Conservation (phyloP, 1,140 invertebrate genomes). For the Drosophila ananassae region DNA sequence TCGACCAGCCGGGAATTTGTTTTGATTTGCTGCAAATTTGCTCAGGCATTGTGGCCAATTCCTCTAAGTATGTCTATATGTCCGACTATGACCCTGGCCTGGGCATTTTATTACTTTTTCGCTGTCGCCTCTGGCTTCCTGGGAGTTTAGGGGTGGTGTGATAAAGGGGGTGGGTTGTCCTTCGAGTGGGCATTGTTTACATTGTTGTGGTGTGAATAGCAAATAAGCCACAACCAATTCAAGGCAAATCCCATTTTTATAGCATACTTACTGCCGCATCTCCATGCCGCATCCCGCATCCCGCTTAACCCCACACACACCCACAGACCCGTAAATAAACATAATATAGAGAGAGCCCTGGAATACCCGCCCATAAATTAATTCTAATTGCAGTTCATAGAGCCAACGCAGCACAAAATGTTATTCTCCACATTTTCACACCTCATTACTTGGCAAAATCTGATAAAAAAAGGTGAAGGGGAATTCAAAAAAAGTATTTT, state of each 20-base stretch:
- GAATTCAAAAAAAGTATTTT: constrained; percentile 23
- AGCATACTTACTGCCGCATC: constrained; percentile 38
- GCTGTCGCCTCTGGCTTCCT: constrained; percentile 50
- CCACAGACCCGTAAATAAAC: background rate
- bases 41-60: constrained; percentile 56
- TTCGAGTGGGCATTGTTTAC: constrained; percentile 61
- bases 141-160: background rate
- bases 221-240: constrained; percentile 74
- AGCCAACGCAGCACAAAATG: constrained; percentile 63
- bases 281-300: constrained; percentile 7
- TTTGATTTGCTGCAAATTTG: constrained; percentile 81
- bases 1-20: constrained; percentile 61
- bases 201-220: constrained; percentile 81
- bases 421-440: constrained; percentile 59
- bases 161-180: constrained; percentile 58
- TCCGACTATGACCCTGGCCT: constrained; percentile 28
- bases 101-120: constrained; percentile 75
- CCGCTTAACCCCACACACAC: background rate
- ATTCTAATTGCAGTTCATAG: constrained; percentile 66
- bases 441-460: constrained; percentile 67
- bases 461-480: constrained; percentile 16
- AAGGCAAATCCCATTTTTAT: constrained; percentile 41
- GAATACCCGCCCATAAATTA: constrained; percentile 28
- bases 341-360: background rate
- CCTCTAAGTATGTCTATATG: background rate